Percentiles rank a stretch among this genome's conserved stretches.
Evolutionary conservation across 2,888 invertebrate species (phyloP).

Genomic region (Acrobasis consociella): DNA sequence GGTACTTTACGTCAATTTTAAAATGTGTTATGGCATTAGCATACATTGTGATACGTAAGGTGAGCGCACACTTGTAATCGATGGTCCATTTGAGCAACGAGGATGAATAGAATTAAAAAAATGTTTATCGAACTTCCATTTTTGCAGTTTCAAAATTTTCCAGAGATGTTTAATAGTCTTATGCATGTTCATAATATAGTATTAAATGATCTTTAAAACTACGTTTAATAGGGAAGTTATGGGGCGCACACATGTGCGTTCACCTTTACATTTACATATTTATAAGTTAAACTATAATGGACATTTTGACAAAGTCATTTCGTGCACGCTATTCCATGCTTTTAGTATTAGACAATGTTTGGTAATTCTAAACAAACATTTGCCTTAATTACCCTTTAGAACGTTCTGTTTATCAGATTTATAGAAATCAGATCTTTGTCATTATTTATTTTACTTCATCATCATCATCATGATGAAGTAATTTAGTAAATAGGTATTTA

Average conservation of each 20-base stretch:
- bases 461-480: too few species aligned
- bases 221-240: not conserved
- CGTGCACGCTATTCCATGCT: not conserved
- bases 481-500: not conserved
- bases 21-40: constrained; percentile 38
- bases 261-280: not conserved
- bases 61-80: constrained; percentile 7
- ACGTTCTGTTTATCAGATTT: not conserved
- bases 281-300: not conserved
- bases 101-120: not conserved
- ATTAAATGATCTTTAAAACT: not conserved
- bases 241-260: not conserved
- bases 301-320: not conserved
- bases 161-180: too few species aligned
- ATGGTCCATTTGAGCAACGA: constrained; percentile 6
- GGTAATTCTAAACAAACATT: not conserved
- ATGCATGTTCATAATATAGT: too few species aligned
- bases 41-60: constrained; percentile 28
- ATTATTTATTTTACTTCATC: constrained; percentile 4
- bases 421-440: constrained; percentile 1
- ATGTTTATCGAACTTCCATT: too few species aligned
- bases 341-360: constrained; percentile 2
- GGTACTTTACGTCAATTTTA: constrained; percentile 39
- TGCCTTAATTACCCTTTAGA: constrained; percentile 10
- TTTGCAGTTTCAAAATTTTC: too few species aligned